A percentile compares a stretch with the other conserved stretches of the same genome.
phyloP scores from a whole-genome alignment of 1,140 invertebrate genomes.

The Heterodera carotae region DNA sequence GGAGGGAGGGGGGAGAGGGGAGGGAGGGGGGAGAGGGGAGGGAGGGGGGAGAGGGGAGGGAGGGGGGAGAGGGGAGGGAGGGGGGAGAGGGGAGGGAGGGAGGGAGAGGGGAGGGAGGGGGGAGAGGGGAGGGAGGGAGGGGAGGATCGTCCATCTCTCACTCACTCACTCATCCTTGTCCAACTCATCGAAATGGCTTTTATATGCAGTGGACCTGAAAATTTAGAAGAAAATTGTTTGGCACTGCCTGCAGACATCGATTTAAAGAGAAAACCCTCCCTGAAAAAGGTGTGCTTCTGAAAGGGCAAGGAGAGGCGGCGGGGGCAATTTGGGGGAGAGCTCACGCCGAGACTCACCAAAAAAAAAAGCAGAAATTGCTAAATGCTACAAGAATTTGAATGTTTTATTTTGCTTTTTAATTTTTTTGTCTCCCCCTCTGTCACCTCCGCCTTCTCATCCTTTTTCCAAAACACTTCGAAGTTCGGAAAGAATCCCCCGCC shows the following conservation, averaged over 20 bases:
- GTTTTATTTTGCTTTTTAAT: neutral
- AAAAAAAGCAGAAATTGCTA: too few relatives aligned
- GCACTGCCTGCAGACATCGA: constrained; percentile 7
- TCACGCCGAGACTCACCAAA: neutral
- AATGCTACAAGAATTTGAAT: too few relatives aligned
- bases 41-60: neutral
- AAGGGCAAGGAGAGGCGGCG: too few relatives aligned
- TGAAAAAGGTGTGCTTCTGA: neutral
- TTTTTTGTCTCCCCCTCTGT: neutral
- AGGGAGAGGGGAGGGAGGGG: neutral
- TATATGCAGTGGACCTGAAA: neutral
- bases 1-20: neutral
- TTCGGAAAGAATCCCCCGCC: too few relatives aligned
- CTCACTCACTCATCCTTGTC: neutral
- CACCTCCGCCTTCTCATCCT: too few relatives aligned
- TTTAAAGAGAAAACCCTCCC: neutral
- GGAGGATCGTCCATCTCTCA: neutral
- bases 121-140: neutral
- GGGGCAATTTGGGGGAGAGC: neutral
- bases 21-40: neutral
- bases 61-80: neutral
- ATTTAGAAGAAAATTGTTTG: constrained; percentile 5
- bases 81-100: neutral
- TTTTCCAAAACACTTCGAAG: too few relatives aligned
- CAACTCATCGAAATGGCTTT: constrained; percentile 6